A percentile compares a stretch with the other conserved stretches of the same genome.
Conservation (phyloP, 2,113 vertebrate genomes). For the Rhipidura dahli region DNA sequence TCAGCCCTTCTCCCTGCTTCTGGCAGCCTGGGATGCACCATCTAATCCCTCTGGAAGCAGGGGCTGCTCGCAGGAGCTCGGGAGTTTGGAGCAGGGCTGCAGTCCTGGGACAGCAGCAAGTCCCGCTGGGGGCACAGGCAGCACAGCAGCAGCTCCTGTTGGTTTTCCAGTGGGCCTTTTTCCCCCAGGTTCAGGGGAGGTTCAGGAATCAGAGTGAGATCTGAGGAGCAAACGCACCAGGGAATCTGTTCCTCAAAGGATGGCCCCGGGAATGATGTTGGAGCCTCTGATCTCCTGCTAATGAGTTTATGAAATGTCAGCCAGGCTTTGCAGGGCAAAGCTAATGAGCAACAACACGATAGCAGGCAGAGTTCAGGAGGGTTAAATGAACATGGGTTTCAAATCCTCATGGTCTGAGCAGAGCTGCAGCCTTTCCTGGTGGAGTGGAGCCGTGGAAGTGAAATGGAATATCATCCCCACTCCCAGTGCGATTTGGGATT, state of each 20-base stretch:
- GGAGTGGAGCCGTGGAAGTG: background rate
- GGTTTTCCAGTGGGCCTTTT: background rate
- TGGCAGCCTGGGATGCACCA: background rate
- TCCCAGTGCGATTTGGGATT: background rate
- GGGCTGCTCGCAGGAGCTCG: background rate
- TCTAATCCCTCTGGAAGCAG: background rate
- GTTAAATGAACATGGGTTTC: slow-evolving; percentile 35
- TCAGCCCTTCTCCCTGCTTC: background rate
- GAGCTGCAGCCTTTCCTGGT: background rate
- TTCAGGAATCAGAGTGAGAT: background rate
- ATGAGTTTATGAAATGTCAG: slow-evolving; percentile 40
- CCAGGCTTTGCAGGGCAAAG: slow-evolving; percentile 24
- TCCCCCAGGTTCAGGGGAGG: background rate
- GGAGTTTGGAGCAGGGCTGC: background rate
- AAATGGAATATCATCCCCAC: background rate
- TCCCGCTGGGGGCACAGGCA: background rate
- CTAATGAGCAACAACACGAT: background rate
- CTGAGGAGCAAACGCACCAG: background rate
- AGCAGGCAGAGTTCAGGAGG: slow-evolving; percentile 23
- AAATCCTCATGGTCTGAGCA: background rate
- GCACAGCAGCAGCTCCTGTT: background rate
- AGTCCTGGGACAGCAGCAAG: background rate
- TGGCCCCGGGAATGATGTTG: background rate
- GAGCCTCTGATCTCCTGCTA: slow-evolving; percentile 23
- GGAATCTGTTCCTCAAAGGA: background rate